Percentiles rank a stretch among this genome's conserved stretches.
Evolutionary conservation across 2,797 vertebrate species (phyloP).

Genomic region (Gephyroberyx darwinii): DNA sequence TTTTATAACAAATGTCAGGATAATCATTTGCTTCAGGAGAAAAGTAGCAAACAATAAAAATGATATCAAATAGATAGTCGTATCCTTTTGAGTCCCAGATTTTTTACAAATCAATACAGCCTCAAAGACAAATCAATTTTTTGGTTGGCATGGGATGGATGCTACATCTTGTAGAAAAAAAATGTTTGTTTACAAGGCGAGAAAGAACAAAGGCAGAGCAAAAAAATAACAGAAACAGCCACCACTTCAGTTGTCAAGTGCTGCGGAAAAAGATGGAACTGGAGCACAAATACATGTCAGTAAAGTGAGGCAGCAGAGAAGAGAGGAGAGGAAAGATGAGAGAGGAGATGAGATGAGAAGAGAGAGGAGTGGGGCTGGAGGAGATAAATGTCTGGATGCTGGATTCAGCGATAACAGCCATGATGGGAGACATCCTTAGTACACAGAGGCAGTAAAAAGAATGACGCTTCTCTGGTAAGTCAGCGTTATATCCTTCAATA

Average conservation of each 20-base stretch:
- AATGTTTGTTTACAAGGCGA: constrained; percentile 49
- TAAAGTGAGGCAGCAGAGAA: constrained; percentile 53
- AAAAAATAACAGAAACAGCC: constrained; percentile 51
- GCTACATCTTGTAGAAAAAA: constrained; percentile 53
- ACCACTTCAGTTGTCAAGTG: constrained; percentile 60
- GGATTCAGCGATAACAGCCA: constrained; percentile 56
- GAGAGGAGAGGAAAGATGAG: constrained; percentile 48
- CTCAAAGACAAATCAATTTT: constrained; percentile 56
- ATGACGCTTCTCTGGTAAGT: constrained; percentile 37
- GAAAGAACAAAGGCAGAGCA: constrained; percentile 59
- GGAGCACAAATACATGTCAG: constrained; percentile 63
- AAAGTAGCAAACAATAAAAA: constrained; percentile 28
- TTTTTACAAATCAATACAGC: constrained; percentile 51
- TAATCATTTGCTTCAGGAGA: neutral
- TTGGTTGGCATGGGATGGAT: constrained; percentile 46
- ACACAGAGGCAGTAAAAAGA: constrained; percentile 49
- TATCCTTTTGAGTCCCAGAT: constrained; percentile 48
- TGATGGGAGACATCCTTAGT: constrained; percentile 54
- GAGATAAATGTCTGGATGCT: constrained; percentile 64
- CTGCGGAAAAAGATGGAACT: constrained; percentile 54
- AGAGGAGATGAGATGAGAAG: constrained; percentile 43
- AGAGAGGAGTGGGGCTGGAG: constrained; percentile 39
- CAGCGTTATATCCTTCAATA: constrained; percentile 43
- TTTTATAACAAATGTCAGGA: neutral
- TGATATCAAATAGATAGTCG: constrained; percentile 51